Evolutionary conservation across 2,888 invertebrate genomes (phyloP), one percentile per base, ranked within the genome.

Genomic region (Clanis bilineata): DNA sequence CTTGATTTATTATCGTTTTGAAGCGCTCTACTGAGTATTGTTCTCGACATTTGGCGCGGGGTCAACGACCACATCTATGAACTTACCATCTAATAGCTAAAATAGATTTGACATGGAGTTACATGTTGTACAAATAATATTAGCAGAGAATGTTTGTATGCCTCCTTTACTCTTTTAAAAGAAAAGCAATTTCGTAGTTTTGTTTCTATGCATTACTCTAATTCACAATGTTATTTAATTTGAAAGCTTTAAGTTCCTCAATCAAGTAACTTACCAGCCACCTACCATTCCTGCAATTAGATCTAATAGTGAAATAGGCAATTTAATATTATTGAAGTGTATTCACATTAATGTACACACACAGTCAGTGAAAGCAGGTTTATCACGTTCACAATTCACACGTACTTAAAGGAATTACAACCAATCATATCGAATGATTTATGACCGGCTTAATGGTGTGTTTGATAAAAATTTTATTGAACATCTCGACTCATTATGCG

Each of bases 21-120:
- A 80, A 78, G 70, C 76, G 77, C 72, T 79, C 77, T 77, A 82
- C 83, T 72, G 80, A 78, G 84, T 86, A 88, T 88, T 90, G 88
- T 90, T 88, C 83, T 87, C 83, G 80, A 82, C 82, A 86, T 88
- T 88, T 83, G 82, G 84, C 82, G 69, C 75, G 77, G 77, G 89
- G 86, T 87, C 86, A 74, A 75, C 71, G 88, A 86, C 85, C 86
- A 75, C 68, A 68, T 76, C 82, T 81, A 81, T 83, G 80, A 82
- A 80, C 82, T 83, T 84, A 78, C 77, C 65, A 77, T 80, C 74
- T 73, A 72, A 74, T 76, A 63, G 66, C 73, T 69, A 73, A 80
- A 79, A 80, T 80, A 75, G 73, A 76, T 74, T 73, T 69, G 59
- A 70, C 69, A 64, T 63, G 59, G 63, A 63, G 58, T 73, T 71